Base-by-base conservation (phyloP, 2,113 vertebrate species). In the Mus spicilegus region DNA sequence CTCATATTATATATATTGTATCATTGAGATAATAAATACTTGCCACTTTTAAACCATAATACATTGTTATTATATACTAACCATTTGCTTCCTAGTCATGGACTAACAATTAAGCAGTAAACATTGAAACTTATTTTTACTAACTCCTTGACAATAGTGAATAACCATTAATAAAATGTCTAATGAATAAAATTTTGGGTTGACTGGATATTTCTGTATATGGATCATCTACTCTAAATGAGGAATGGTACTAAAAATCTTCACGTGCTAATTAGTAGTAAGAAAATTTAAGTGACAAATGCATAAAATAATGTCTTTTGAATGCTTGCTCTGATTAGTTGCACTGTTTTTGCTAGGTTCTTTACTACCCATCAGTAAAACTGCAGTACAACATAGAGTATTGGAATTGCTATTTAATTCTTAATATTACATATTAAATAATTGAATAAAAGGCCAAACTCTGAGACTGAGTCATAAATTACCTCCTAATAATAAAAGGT, bases 371-470 rank as follows among this genome's bases (percentile, higher is more conserved):
- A 28, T 93, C 12, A 17, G 46, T 58, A 75, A 87, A 91, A 96
- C 10, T 87, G 42, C 3, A 87, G 82, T 4, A 54, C 30, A 89
- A 95, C 58, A 69, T 69, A 90, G 2, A 42, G 94, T 95, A 96
- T 63, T 39, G 7, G 16, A 91, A 54, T 63, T 14, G 2, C 17
- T 82, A 42, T 82, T 95, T 86, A 88, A 73, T 95, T 90, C 61
- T 95, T 93, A 90, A 56, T 88, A 92, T 88, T 94, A 90, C 65
- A 81, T 81, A 96, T 30, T 89, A 46, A 92, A 69, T n/a, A 97
- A 56, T 28, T 91, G 77, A 92, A 94, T 77, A 95, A 5, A 69
- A 22, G 11, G 5, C 36, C 49, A 93, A 88, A 89, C 8, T 91
- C 9, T 95, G 7, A 39, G 30, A 86, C 12, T 49, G 61, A 90